A percentile compares a stretch with the other conserved stretches of the same genome.
phyloP scores from a whole-genome alignment of 2,113 vertebrate genomes.

The Condylura cristata region DNA sequence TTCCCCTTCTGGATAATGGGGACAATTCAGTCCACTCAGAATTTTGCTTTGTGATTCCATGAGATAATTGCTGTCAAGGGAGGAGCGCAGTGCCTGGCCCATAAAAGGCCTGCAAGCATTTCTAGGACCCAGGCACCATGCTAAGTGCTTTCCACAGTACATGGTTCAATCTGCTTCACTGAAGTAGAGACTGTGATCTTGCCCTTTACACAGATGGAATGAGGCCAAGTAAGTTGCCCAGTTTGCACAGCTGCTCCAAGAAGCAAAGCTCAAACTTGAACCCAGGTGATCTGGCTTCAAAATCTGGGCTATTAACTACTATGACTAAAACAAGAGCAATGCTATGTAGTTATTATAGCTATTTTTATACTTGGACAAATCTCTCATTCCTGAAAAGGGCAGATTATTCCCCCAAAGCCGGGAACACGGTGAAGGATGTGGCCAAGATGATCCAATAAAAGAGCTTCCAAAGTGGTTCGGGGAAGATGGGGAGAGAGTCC shows the following conservation, averaged over 20 bases:
- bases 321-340: not conserved
- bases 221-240: not conserved
- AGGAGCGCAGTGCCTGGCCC: too few relatives aligned
- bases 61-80: not conserved
- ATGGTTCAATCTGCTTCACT: not conserved
- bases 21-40: not conserved
- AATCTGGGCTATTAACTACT: not conserved
- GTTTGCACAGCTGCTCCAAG: not conserved
- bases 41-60: not conserved
- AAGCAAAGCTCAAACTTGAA: not conserved
- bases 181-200: not conserved
- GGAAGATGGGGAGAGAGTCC: rapidly evolving
- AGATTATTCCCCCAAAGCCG: not conserved
- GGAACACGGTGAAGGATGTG: not conserved
- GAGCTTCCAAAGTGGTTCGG: not conserved
- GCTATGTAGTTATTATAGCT: not conserved
- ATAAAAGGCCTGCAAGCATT: not conserved
- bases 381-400: not conserved
- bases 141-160: too few relatives aligned
- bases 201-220: not conserved
- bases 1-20: not conserved
- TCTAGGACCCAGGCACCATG: not conserved
- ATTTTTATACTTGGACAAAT: not conserved
- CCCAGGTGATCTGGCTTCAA: not conserved
- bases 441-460: too few relatives aligned